Evolutionary conservation across 2,888 invertebrate genomes (phyloP), one percentile per base, ranked within the genome.

Genomic region (Empis stercorea): DNA sequence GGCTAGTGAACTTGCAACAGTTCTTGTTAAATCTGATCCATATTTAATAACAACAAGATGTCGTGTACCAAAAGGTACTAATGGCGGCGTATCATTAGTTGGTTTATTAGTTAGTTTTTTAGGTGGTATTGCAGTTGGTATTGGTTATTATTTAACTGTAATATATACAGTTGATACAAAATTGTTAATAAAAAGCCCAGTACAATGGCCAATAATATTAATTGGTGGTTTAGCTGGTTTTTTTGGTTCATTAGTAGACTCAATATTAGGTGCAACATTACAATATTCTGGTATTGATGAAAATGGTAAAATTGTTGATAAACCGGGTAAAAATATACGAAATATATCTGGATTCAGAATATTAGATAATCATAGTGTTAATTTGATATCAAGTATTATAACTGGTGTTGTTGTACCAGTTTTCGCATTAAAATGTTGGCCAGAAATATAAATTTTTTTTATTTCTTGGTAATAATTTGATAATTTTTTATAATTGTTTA

Each of bases 1-100:
- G 84, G 87, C 92, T 43, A 91, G 89, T 34, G 93, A 93, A 70
- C 65, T 93, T 15, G 92, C 89, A 2, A 75, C 83, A 30, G 91
- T 87, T 0, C 62, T 87, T 16, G 77, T 81, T 7, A 70, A 66
- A 23, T 68, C 75, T 0, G 76, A 84, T 51, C 89, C 91, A 5
- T 72, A 79, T 53, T 75, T 92, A 6, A 79, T 92, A 30, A 88
- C 88, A 10, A 76, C 78, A 15, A 74, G 81, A 53, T 74, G 76
- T 55, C 76, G 68, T 57, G 92, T 93, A 2, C 92, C 91, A 2
- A 78, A 75, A 70, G 91, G 92, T 38, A 92, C 92, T 17, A 93
- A 93, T 68, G 93, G 93, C 27, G 93, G 79, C 3, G 76, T 93
- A n/a, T 82, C 87, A 2, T 55, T 73, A 20, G 58, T 75, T 42